A percentile compares a stretch with the other conserved stretches of the same genome.
phyloP scores from a whole-genome alignment of 2,888 invertebrate species.

The Fabriciana adippe region DNA sequence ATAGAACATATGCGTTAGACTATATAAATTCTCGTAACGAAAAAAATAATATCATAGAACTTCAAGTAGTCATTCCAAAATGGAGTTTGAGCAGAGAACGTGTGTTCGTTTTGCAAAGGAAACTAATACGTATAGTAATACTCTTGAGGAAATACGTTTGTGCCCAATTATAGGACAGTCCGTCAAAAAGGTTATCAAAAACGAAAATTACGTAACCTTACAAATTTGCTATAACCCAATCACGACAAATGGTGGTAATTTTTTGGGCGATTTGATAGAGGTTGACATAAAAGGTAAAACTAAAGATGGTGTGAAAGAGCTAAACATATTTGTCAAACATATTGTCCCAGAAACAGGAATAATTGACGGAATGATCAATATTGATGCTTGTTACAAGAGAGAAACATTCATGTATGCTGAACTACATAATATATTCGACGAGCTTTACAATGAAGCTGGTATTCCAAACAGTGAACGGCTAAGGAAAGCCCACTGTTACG shows the following conservation, averaged over 20 bases:
- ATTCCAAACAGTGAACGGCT: conserved; percentile 50
- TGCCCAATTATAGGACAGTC: conserved; percentile 44
- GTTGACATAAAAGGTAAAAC: conserved; percentile 55
- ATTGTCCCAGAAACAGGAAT: conserved; percentile 39
- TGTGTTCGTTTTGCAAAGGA: neutral
- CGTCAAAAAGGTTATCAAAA: conserved; percentile 43
- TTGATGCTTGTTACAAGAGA: conserved; percentile 46
- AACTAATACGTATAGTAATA: conserved; percentile 1
- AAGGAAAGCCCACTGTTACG: conserved; percentile 48
- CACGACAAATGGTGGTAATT: conserved; percentile 55
- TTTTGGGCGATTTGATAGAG: conserved; percentile 51
- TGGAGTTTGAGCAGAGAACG: conserved; percentile 28
- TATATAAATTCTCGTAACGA: conserved; percentile 5
- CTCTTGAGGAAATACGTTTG: conserved; percentile 15
- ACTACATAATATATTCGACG: conserved; percentile 42
- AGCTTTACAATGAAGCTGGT: conserved; percentile 47
- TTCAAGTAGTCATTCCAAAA: conserved; percentile 16
- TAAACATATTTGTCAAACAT: conserved; percentile 56
- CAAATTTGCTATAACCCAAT: conserved; percentile 43
- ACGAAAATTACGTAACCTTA: conserved; percentile 46
- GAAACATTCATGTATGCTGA: conserved; percentile 53
- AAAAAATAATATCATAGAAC: conserved; percentile 1
- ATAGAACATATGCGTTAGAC: neutral
- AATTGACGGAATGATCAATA: conserved; percentile 40
- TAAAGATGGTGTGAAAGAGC: conserved; percentile 48